Evolutionary conservation across 2,888 invertebrate genomes (phyloP), one percentile per base, ranked within the genome.

Genomic region (Nowickia ferox): DNA sequence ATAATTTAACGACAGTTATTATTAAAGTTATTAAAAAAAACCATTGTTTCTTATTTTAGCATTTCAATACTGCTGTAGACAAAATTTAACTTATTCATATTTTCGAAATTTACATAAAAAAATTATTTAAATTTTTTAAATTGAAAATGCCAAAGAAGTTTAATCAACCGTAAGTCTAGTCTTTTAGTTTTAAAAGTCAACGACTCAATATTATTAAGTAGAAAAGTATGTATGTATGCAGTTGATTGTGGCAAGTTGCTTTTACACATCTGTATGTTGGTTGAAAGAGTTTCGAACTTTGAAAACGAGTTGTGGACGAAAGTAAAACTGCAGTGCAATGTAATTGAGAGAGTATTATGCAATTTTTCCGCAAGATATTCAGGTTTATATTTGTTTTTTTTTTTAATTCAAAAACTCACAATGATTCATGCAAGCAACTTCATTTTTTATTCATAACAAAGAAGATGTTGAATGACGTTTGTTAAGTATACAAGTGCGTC

Each of bases 241-340:
- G 46, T 51, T 48, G 46, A 1, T 51, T 51, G 9, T n/a, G 66
- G 30, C 42, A 11, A 68, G 57, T 11, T 44, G 71, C 42, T 4
- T 38, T 53, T 40, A 30, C 5, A 30, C 30, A 30, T 15, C 8
- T 51, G 17, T 57, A 13, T 63, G 42, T 78, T 59, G 38, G 19
- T 51, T 38, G 30, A 22, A 65, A 79, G 10, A 38, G 48, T 55
- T 53, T 63, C 53, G 42, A 79, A 59, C 59, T 71, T 79, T 85
- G 40, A 75, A 76, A 85, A 85, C 82, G 53, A 69, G 85, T 82
- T 79, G 48, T n/a, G 44, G 17, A 61, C 57, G 85, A 85, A 85
- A 82, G 82, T 79, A 66, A 75, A 78, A 82, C 63, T 75, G 84
- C 76, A 72, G 53, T 74, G 8, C 42, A 51, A 59, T 59, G 51